These are phyloP conservation scores for Phataginus tricuspis DNA, from an alignment of 2,797 vertebrate genomes.

Conservation along the genomic window DNA sequence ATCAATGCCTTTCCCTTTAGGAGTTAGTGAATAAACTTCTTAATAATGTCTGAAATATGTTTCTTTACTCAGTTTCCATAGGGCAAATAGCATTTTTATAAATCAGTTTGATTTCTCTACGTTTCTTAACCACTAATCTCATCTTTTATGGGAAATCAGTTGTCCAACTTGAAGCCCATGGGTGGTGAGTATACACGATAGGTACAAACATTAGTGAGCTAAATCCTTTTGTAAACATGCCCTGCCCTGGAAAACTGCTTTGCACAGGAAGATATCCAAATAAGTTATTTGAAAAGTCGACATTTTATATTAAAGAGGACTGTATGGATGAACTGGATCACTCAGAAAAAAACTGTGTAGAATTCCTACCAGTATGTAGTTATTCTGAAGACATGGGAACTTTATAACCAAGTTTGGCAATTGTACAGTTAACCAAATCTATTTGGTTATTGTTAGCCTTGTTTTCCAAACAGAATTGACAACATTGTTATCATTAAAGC, in stretches of 20 bases:
- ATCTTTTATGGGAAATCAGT: neutral
- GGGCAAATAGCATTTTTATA: conserved; percentile 63
- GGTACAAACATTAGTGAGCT: neutral
- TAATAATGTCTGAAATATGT: conserved; percentile 48
- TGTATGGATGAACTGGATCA: neutral
- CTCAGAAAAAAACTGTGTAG: neutral
- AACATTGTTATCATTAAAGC: conserved; percentile 56
- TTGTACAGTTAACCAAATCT: conserved; percentile 27
- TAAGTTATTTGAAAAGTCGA: neutral
- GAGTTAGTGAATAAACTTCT: conserved; percentile 9
- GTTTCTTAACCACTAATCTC: neutral
- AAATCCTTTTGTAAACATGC: neutral
- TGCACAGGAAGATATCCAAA: neutral
- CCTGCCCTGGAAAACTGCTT: neutral
- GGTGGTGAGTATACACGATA: neutral
- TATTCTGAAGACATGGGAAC: neutral
- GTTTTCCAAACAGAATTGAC: conserved; percentile 44
- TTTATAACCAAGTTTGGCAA: neutral
- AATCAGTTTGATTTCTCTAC: conserved; percentile 28
- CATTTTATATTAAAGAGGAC: neutral
- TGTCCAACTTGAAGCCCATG: neutral
- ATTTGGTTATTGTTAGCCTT: conserved; percentile 16
- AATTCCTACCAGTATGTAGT: neutral
- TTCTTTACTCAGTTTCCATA: conserved; percentile 34
- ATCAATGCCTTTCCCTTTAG: conserved; percentile 8